Base-by-base conservation (phyloP, 1,140 invertebrate genomes). In the Brachionus calyciflorus region DNA sequence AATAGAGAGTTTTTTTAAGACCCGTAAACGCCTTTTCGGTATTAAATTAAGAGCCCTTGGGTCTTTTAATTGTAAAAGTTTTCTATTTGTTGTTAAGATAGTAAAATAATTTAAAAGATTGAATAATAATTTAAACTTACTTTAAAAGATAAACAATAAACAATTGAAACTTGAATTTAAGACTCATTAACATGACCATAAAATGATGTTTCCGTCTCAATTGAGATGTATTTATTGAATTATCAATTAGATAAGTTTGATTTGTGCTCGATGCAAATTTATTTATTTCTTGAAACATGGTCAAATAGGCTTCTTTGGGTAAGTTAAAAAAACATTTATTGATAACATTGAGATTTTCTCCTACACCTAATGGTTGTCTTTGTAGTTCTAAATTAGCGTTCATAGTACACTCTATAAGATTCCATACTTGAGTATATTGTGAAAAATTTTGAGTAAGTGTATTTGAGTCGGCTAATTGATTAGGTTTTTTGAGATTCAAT, bases 121-220 rank as follows among this genome's bases (percentile, higher is more conserved):
- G 10, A 51, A n/a, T 5, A 24, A 55, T 1, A 7, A 55, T 28
- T 28, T 37, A 60, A 14, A 7, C 30, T 65, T 65, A 73, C 46
- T 73, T 73, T 49, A 73, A 40, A 10, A 73, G 26, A 73, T 73
- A 40, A 26, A 73, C 48, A 26, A 73, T 33, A 51, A 73, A 73
- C 7, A 73, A 41, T 41, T 73, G 69, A 73, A 73, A 73, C 17
- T 73, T 73, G 26, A 73, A 73, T 26, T 55, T 73, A 3, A 73
- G 69, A 73, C 69, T 73, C 69, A 73, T 73, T 5, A 73, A 46
- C 69, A 73, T 51, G 24, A 73, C 69, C 69, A 73, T 73, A 7
- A 73, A 73, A 55, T 73, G 69, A 30, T 73, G 69, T 26, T 73
- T 73, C 14, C 44, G 26, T 51, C 69, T 73, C 21, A 73, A 30